Evolutionary conservation across 92 coral and sea anemone species (phyloP), one percentile per base, ranked within the genome.

Genomic region (Porites rus): DNA sequence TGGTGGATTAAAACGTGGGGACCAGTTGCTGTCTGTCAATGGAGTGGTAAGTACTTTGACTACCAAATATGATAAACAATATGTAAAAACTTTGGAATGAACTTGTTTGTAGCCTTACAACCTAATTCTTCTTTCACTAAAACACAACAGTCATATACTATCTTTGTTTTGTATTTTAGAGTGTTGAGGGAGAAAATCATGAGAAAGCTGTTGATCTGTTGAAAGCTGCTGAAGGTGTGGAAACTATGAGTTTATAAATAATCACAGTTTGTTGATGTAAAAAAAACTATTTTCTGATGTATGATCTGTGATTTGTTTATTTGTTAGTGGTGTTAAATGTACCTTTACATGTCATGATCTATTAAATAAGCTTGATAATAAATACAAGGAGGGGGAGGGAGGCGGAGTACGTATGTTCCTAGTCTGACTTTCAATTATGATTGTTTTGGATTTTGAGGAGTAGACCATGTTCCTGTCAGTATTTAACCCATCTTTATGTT

Each of bases 161-260:
- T 56, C 22, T 17, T 10, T 14, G 72, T 60, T 18, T 63, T 74
- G 17, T 83, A 19, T 82, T 83, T 19, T 73, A 96, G 99, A 96
- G 99, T 87, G 99, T 96, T 22, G 99, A 96, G 85, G 99, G 99
- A n/a, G 99, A 96, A 77, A 96, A 96, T 83, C 99, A 96, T 51
- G 99, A 96, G 93, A 95, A 94, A 89, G 99, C 99, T 50, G 99
- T 96, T 20, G 99, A 96, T 77, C 98, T 96, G 51, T 86, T 96
- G 66, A 96, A 96, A 65, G 99, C 98, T 13, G 98, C 99, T 16
- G 95, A 96, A 89, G 99, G 99, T 96, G 24, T 66, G 91, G 28
- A 52, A 50, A 50, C 21, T 18, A 64, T 63, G 46, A 12, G 28
- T 22, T 38, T 38, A 4, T 4, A 38, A 4, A 38, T 38, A 38